A percentile compares a stretch with the other conserved stretches of the same genome.
Conservation (phyloP, 2,797 vertebrate species). For the Sebastes cheni region DNA sequence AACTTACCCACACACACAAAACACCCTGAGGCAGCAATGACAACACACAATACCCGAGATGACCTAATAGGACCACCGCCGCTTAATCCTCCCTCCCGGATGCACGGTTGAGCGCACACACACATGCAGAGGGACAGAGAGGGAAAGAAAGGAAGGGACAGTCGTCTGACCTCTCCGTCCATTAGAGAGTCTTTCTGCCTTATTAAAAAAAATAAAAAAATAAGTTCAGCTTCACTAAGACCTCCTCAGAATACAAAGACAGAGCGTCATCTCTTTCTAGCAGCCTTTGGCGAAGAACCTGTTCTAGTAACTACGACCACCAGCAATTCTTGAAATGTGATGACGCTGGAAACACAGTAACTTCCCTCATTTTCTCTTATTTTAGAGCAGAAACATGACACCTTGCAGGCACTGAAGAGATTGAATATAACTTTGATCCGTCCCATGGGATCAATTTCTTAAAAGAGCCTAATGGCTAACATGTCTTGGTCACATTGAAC, state of each 20-base stretch:
- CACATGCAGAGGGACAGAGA: constrained; percentile 18
- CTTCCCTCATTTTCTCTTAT: constrained; percentile 11
- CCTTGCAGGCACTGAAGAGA: constrained; percentile 1
- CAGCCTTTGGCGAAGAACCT: constrained; percentile 30
- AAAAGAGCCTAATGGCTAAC: not conserved
- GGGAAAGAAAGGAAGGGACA: constrained; percentile 33
- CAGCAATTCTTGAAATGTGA: constrained; percentile 40
- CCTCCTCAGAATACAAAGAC: constrained; percentile 14
- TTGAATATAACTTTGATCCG: constrained; percentile 31
- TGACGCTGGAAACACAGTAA: constrained; percentile 27
- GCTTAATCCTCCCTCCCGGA: constrained; percentile 66
- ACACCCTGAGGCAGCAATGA: constrained; percentile 65
- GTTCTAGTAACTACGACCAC: constrained; percentile 19
- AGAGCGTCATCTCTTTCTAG: constrained; percentile 15
- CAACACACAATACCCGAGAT: constrained; percentile 72
- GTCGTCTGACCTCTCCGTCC: constrained; percentile 59
- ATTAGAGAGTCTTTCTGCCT: constrained; percentile 52
- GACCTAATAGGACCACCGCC: constrained; percentile 76
- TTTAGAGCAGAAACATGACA: constrained; percentile 23
- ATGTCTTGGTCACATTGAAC: not conserved
- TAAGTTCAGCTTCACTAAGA: constrained; percentile 33
- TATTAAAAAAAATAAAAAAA: constrained; percentile 46
- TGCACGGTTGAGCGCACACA: constrained; percentile 38
- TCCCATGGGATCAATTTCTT: constrained; percentile 2
- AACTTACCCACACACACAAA: constrained; percentile 25